These are phyloP conservation scores for Microctenopoma stevenorrisi DNA, from an alignment of 2,797 vertebrate species.

Conservation along the genomic window DNA sequence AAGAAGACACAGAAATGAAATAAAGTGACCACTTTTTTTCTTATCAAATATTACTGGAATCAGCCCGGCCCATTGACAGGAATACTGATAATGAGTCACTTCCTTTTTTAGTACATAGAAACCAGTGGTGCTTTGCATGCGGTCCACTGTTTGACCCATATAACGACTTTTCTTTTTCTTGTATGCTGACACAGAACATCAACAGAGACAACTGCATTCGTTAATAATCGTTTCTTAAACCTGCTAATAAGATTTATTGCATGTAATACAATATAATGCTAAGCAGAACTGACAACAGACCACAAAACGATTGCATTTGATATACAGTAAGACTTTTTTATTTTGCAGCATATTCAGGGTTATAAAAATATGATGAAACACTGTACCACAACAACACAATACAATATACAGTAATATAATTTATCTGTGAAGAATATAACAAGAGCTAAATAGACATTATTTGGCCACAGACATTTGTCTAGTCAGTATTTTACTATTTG, in stretches of 20 bases:
- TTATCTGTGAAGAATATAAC: conserved; percentile 1
- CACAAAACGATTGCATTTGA: conserved; percentile 5
- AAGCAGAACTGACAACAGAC: neutral
- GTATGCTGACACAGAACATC: conserved; percentile 18
- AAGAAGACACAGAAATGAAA: conserved; percentile 9
- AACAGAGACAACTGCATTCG: conserved; percentile 37
- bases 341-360: neutral
- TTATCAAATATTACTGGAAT: conserved; percentile 46
- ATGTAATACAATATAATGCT: neutral
- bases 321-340: neutral
- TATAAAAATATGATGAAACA: neutral
- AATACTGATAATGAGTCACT: conserved; percentile 26
- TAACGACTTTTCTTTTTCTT: conserved; percentile 7
- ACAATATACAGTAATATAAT: neutral
- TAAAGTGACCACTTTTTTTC: neutral
- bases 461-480: neutral
- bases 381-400: neutral
- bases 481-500: conserved; percentile 27
- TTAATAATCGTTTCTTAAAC: neutral
- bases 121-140: conserved; percentile 27
- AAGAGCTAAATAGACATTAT: neutral
- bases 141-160: neutral
- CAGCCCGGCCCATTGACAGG: conserved; percentile 3
- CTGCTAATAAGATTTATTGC: neutral
- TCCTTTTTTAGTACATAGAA: conserved; percentile 28